These are phyloP conservation scores for Esperia sulphurella DNA, from an alignment of 2,888 invertebrate genomes.

Conservation along the genomic window DNA sequence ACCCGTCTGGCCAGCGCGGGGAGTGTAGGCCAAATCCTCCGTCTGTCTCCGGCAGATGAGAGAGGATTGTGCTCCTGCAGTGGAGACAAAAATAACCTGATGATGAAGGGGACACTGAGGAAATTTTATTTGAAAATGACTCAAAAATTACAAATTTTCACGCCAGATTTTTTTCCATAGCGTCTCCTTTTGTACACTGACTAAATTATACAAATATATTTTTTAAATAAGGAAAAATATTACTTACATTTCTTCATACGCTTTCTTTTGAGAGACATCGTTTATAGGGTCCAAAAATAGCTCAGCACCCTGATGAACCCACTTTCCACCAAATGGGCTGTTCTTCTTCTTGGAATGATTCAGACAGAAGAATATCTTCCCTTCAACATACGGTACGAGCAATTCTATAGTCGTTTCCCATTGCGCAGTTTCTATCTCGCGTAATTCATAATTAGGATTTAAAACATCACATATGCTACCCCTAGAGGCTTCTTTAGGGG, in stretches of 20 bases:
- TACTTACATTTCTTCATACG: not conserved
- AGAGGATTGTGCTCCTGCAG: too few species aligned
- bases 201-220: too few species aligned
- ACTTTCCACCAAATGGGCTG: constrained; percentile 49
- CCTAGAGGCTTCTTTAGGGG: constrained; percentile 40
- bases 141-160: too few species aligned
- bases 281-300: constrained; percentile 54
- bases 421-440: constrained; percentile 48
- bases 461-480: constrained; percentile 56
- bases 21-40: too few species aligned
- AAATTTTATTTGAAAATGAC: too few species aligned
- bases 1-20: too few species aligned
- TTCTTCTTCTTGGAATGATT: constrained; percentile 38
- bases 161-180: too few species aligned
- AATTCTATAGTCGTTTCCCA: constrained; percentile 48
- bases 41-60: too few species aligned
- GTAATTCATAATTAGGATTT: constrained; percentile 59
- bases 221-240: too few species aligned
- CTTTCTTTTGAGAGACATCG: constrained; percentile 15
- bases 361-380: constrained; percentile 59
- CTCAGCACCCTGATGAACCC: constrained; percentile 75
- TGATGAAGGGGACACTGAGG: too few species aligned
- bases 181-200: too few species aligned
- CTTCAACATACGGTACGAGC: constrained; percentile 36
- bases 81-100: too few species aligned